Conservation (phyloP, 2,888 invertebrate genomes). For the Cephus spinipes region DNA sequence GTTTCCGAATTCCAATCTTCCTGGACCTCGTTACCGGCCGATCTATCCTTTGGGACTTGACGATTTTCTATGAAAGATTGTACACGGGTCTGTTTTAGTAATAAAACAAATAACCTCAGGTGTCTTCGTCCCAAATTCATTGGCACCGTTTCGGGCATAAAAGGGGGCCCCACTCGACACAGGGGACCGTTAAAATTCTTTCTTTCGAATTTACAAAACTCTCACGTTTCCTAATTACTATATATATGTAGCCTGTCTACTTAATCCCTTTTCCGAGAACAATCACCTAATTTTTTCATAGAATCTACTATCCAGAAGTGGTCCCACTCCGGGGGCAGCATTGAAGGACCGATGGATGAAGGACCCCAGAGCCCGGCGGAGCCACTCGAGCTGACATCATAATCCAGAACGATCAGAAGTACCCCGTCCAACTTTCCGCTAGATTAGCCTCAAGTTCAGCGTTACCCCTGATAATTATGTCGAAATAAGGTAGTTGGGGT, state of each 20-base stretch:
- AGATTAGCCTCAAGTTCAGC: not conserved
- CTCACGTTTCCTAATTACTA: not conserved
- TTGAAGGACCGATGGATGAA: not conserved
- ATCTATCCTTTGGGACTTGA: not conserved
- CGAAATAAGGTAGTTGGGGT: not conserved
- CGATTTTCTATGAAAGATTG: not conserved
- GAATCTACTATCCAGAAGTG: not conserved
- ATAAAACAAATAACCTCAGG: not conserved
- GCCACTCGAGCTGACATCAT: not conserved
- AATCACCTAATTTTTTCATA: not conserved
- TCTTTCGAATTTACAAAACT: not conserved
- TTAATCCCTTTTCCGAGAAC: not conserved
- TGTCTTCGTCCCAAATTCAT: not conserved
- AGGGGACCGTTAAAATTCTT: not conserved
- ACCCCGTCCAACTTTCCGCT: not conserved
- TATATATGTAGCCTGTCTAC: not conserved
- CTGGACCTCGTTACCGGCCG: conserved; percentile 30
- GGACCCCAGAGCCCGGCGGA: not conserved
- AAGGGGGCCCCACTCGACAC: not conserved
- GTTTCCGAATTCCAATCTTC: conserved; percentile 32
- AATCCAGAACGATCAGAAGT: not conserved
- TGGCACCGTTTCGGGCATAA: not conserved
- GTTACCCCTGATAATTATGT: not conserved
- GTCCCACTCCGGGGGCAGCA: not conserved
- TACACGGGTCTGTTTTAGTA: not conserved